Conservation (phyloP, 1,140 invertebrate species). For the Megathymus violae region DNA sequence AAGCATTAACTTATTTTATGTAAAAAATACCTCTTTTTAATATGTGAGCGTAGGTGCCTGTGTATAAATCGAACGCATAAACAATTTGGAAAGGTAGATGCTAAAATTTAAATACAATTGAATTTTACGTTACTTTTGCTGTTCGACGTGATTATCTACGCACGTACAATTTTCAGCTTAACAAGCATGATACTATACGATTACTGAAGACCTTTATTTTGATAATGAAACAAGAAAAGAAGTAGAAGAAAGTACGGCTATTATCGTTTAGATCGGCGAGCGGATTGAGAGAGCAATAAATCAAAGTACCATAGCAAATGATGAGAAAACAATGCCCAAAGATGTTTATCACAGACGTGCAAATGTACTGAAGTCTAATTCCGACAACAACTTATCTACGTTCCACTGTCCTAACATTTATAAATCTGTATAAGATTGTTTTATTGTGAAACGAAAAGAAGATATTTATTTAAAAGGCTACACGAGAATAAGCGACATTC, state of each 20-base stretch:
- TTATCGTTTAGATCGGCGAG: constrained; percentile 47
- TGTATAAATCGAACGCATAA: no score
- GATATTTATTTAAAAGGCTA: no score
- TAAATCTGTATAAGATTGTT: not conserved
- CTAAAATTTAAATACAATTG: constrained; percentile 6
- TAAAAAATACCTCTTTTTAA: no score
- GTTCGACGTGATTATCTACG: constrained; percentile 23
- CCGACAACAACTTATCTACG: not conserved
- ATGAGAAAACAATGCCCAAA: constrained; percentile 59
- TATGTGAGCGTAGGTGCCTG: no score
- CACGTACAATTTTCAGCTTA: constrained; percentile 33
- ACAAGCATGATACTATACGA: constrained; percentile 36
- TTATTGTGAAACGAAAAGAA: not conserved
- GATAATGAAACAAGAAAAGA: constrained; percentile 37
- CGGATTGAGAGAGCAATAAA: constrained; percentile 47
- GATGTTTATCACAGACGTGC: constrained; percentile 55
- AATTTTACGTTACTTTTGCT: constrained; percentile 28
- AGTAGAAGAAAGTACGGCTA: constrained; percentile 53
- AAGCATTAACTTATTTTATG: no score
- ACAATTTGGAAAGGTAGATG: not conserved
- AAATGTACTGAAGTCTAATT: constrained; percentile 48
- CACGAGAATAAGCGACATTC: no score
- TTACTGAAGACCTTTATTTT: constrained; percentile 34
- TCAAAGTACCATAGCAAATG: constrained; percentile 52
- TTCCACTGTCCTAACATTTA: not conserved